These are phyloP conservation scores for Belgica antarctica DNA, from an alignment of 2,888 invertebrate species.

Conservation along the genomic window DNA sequence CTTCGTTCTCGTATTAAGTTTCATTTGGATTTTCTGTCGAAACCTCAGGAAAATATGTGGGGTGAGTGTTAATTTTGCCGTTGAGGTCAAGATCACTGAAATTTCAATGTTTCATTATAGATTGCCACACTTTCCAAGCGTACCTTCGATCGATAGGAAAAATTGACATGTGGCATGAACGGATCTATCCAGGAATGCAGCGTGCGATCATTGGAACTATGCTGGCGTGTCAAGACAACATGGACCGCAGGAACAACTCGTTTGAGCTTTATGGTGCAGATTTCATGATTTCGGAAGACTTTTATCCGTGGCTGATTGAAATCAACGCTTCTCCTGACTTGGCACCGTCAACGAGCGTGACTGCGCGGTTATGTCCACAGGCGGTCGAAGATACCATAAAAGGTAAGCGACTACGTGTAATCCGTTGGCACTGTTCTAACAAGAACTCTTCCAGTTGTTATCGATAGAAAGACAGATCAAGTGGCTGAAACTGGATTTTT, in stretches of 20 bases:
- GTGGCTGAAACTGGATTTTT: conserved; percentile 79
- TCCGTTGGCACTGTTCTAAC: too few relatives aligned
- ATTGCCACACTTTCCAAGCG: conserved; percentile 73
- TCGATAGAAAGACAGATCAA: conserved; percentile 69
- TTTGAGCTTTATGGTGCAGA: conserved; percentile 95
- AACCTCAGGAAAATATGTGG: conserved; percentile 86
- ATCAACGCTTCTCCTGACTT: conserved; percentile 93
- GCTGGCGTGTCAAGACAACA: conserved; percentile 80
- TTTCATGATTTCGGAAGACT: conserved; percentile 87
- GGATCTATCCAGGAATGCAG: conserved; percentile 86
- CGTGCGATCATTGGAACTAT: conserved; percentile 74
- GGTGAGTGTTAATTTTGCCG: too few relatives aligned
- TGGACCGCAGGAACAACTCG: conserved; percentile 75
- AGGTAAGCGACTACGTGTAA: too few relatives aligned
- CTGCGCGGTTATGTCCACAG: conserved; percentile 79
- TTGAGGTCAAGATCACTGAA: too few relatives aligned
- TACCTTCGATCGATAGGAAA: conserved; percentile 68
- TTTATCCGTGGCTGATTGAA: conserved; percentile 88
- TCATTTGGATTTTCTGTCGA: background rate
- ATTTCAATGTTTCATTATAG: too few relatives aligned
- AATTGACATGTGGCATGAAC: conserved; percentile 74
- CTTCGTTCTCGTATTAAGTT: background rate
- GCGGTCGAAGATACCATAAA: conserved; percentile 88
- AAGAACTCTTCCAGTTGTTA: conserved; percentile 61
- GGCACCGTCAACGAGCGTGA: conserved; percentile 86